These are phyloP conservation scores for Ranitomeya imitator DNA, from an alignment of 2,113 vertebrate genomes.

Conservation along the genomic window DNA sequence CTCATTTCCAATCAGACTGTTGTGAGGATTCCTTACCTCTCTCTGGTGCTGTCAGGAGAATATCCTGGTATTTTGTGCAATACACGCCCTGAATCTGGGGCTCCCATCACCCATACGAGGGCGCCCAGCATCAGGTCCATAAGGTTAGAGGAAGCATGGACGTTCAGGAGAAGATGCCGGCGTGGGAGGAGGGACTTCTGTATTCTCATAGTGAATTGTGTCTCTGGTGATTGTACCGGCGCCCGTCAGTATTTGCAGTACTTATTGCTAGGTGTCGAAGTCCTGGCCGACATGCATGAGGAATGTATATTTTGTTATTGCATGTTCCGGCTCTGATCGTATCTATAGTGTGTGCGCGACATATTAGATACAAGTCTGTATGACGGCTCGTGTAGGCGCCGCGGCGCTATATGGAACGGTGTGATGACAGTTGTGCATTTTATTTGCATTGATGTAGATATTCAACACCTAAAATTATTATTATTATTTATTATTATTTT, in stretches of 20 bases:
- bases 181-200: not conserved
- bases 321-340: conserved; percentile 20
- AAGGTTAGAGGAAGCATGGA: not conserved
- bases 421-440: not conserved
- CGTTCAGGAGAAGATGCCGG: not conserved
- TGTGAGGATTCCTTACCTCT: not conserved
- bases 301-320: conserved; percentile 27
- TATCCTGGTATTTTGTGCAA: conserved; percentile 18
- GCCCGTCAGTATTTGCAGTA: conserved; percentile 7
- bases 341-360: not conserved
- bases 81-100: not conserved
- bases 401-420: not conserved
- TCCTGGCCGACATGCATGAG: conserved; percentile 17
- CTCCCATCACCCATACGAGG: not conserved
- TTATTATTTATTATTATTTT: not conserved
- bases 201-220: not conserved
- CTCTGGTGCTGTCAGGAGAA: conserved; percentile 27
- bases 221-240: conserved; percentile 21
- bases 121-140: not conserved
- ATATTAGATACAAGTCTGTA: not conserved
- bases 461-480: not conserved
- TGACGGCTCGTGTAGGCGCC: not conserved
- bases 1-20: not conserved
- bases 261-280: not conserved
- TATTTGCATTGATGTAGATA: not conserved